Evolutionary conservation across 2,888 invertebrate species (phyloP).

Genomic region (Rhodophaea formosa): DNA sequence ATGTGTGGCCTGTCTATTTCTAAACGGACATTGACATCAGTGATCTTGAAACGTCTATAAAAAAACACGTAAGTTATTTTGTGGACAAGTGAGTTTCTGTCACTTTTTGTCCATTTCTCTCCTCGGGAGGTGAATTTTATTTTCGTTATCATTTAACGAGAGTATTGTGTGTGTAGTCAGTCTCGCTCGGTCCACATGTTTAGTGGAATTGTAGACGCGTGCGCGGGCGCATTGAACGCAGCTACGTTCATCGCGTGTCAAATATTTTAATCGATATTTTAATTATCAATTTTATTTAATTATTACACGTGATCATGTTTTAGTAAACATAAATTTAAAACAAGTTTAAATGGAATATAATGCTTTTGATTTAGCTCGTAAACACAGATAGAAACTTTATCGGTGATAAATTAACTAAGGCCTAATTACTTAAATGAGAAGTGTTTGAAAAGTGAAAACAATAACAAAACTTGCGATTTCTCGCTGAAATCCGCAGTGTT

Average conservation of each 20-base stretch:
- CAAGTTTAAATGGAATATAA: too few relatives aligned
- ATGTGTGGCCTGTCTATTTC: slow-evolving; percentile 28
- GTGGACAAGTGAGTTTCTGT: slow-evolving; percentile 23
- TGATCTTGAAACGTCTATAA: slow-evolving; percentile 37
- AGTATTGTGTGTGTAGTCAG: slow-evolving; percentile 56
- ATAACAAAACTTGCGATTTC: background rate
- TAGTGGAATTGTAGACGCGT: slow-evolving; percentile 44
- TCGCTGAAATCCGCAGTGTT: background rate
- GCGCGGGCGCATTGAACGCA: slow-evolving; percentile 58
- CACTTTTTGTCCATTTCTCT: slow-evolving; percentile 49
- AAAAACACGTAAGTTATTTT: slow-evolving; percentile 29
- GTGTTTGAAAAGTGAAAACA: background rate
- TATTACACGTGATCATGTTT: too few relatives aligned
- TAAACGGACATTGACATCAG: slow-evolving; percentile 32
- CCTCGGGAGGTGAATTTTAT: slow-evolving; percentile 68
- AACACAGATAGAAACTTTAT: too few relatives aligned
- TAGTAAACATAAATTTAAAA: too few relatives aligned
- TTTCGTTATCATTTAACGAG: slow-evolving; percentile 69
- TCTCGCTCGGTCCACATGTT: slow-evolving; percentile 47
- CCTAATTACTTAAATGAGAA: background rate
- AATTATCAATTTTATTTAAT: background rate
- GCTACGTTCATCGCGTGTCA: slow-evolving; percentile 57
- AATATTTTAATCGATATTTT: slow-evolving; percentile 40
- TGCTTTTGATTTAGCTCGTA: too few relatives aligned
- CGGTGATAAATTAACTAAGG: too few relatives aligned